These are phyloP conservation scores for Argyrosomus japonicus DNA, from an alignment of 2,113 vertebrate species.

Conservation along the genomic window DNA sequence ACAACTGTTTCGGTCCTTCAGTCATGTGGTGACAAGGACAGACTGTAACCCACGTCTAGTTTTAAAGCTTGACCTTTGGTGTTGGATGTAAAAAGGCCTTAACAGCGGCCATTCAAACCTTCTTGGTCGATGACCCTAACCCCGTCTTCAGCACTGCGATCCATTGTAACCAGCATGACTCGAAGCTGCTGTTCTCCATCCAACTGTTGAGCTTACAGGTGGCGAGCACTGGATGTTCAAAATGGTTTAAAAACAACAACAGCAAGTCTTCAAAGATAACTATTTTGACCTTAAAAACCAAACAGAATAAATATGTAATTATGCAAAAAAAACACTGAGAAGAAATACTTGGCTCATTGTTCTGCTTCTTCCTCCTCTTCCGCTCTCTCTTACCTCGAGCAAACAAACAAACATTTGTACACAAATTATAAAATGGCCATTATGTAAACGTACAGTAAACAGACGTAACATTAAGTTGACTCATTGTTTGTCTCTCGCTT, in stretches of 20 bases:
- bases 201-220: not conserved
- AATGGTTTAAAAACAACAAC: not conserved
- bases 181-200: not conserved
- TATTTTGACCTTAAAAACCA: conserved; percentile 14
- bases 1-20: not conserved
- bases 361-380: not conserved
- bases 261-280: not conserved
- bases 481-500: conserved; percentile 4
- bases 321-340: conserved; percentile 1
- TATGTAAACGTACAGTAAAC: conserved; percentile 26
- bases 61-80: not conserved
- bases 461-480: not conserved
- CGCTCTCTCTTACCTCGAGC: not conserved
- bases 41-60: not conserved
- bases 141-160: not conserved
- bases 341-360: not conserved
- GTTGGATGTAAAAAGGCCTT: not conserved
- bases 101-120: not conserved
- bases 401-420: conserved; percentile 14
- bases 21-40: not conserved
- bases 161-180: not conserved
- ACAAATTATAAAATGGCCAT: conserved; percentile 26
- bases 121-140: not conserved
- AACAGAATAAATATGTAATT: conserved; percentile 18
- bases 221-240: rapidly evolving